Evolutionary conservation across 2,113 vertebrate genomes (phyloP).

Genomic region (Eubucco bourcierii): DNA sequence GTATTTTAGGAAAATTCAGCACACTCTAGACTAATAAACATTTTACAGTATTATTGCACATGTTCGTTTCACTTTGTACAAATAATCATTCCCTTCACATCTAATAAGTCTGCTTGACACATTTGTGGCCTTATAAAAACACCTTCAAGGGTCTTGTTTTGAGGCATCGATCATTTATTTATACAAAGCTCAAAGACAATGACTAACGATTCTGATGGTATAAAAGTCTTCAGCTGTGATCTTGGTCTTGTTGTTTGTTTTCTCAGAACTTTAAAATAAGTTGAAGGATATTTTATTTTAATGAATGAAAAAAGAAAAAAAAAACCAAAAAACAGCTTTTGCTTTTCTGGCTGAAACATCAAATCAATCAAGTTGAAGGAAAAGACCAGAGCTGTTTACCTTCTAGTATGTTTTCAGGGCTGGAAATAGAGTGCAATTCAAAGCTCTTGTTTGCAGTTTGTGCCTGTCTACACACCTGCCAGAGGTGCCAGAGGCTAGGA

Average conservation of each 20-base stretch:
- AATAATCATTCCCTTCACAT: conserved; percentile 88
- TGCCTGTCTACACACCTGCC: not conserved
- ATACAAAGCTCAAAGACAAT: conserved; percentile 75
- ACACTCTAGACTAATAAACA: conserved; percentile 89
- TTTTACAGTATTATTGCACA: conserved; percentile 89
- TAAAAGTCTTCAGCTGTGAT: conserved; percentile 69
- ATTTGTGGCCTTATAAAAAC: conserved; percentile 84
- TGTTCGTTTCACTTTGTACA: conserved; percentile 86
- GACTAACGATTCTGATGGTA: conserved; percentile 71
- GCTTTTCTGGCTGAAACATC: conserved; percentile 56
- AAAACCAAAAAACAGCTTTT: not conserved
- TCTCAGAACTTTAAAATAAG: conserved; percentile 66
- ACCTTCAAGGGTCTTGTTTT: conserved; percentile 80
- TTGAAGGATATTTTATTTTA: conserved; percentile 67
- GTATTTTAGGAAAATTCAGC: conserved; percentile 88
- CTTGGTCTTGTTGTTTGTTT: conserved; percentile 71
- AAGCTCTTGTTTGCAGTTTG: conserved; percentile 4
- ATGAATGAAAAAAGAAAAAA: conserved; percentile 57
- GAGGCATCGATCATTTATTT: conserved; percentile 82
- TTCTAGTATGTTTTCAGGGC: conserved; percentile 4
- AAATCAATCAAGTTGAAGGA: conserved; percentile 72
- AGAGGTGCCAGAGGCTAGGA: not conserved
- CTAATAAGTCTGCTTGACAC: conserved; percentile 89
- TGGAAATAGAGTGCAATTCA: not conserved
- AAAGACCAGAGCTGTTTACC: conserved; percentile 17